Percentiles rank a stretch among this genome's conserved stretches.
These are phyloP conservation scores for Mesocentrotus franciscanus DNA, from an alignment of 53 echinoderm and acorn worm genomes.

Conservation along the genomic window DNA sequence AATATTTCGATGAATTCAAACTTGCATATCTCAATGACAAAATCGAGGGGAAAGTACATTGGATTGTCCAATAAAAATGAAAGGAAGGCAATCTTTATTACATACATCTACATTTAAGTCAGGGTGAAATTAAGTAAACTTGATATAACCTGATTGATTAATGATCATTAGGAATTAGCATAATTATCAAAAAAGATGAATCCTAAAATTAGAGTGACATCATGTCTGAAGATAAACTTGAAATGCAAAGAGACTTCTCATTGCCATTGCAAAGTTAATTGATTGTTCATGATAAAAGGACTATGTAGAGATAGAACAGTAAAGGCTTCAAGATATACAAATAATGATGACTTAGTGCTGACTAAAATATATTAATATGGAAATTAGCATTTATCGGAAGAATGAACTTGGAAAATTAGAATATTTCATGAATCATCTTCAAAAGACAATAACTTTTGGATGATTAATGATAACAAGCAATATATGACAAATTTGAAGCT, in stretches of 20 bases:
- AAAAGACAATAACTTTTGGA: not conserved
- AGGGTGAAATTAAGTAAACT: not conserved
- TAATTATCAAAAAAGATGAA: not conserved
- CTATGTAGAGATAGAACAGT: not conserved
- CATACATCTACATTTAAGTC: not conserved
- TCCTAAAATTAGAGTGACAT: not conserved
- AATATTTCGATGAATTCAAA: not conserved
- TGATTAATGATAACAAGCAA: not conserved
- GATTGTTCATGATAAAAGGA: not conserved
- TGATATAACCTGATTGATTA: too few species aligned
- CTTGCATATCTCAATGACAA: not conserved
- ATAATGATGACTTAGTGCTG: not conserved
- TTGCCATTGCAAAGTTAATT: too few species aligned
- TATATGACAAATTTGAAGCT: not conserved
- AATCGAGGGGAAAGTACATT: not conserved
- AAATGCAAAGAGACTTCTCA: not conserved
- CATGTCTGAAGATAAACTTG: not conserved
- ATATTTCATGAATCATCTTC: not conserved
- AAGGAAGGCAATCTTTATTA: not conserved
- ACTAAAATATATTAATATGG: not conserved
- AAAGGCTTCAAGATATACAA: not conserved
- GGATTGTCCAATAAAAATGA: not conserved
- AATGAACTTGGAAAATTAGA: not conserved
- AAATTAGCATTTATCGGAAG: not conserved
- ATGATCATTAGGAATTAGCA: not conserved